Conservation (phyloP, 2,797 vertebrate species). For the Lemur catta region DNA sequence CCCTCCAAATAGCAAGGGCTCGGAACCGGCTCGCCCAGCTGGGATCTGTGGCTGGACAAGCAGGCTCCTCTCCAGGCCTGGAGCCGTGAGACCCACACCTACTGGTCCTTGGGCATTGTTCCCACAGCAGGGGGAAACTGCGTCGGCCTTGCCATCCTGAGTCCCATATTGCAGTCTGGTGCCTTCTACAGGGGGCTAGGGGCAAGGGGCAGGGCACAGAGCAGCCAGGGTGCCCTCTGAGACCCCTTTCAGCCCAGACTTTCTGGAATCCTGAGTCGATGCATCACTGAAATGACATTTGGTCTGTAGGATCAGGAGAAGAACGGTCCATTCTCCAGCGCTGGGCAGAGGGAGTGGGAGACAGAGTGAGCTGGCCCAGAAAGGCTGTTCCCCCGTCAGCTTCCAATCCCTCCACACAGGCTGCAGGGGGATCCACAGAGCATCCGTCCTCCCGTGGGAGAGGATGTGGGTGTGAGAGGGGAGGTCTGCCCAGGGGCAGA, state of each 20-base stretch:
- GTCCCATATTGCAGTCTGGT: not conserved
- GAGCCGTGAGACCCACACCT: not conserved
- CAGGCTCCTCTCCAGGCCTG: not conserved
- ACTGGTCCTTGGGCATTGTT: not conserved
- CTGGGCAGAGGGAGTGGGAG: not conserved
- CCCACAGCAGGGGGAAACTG: not conserved
- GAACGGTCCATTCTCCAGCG: not conserved
- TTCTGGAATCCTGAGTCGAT: not conserved
- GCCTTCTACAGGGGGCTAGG: not conserved
- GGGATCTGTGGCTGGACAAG: not conserved
- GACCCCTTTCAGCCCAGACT: not conserved
- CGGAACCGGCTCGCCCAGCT: not conserved
- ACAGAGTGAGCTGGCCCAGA: not conserved
- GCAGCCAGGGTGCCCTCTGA: not conserved
- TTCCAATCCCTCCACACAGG: not conserved
- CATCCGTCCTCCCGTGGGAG: not conserved
- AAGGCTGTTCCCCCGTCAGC: not conserved
- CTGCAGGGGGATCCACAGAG: not conserved
- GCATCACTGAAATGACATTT: not conserved
- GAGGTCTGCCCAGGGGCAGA: not conserved
- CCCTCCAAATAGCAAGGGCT: conserved; percentile 64
- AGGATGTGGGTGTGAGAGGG: not conserved
- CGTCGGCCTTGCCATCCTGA: not conserved
- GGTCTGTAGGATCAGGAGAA: not conserved
- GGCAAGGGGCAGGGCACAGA: not conserved